phyloP scores from a whole-genome alignment of 2,888 invertebrate genomes.

The Drosophila vallismaia region DNA sequence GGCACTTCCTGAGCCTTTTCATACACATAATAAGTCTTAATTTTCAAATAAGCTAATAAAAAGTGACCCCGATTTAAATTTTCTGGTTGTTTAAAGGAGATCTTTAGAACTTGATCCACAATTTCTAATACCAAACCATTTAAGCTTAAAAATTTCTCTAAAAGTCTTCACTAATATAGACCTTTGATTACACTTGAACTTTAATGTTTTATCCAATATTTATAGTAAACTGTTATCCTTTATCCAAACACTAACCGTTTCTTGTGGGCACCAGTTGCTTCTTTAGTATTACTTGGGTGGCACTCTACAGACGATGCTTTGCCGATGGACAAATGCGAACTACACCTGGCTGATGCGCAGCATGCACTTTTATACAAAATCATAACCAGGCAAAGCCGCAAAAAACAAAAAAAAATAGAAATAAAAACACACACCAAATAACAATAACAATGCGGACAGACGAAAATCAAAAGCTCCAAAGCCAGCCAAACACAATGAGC shows the following conservation, averaged over 20 bases:
- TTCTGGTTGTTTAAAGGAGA: no score
- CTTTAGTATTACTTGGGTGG: conserved; percentile 17
- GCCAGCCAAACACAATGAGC: conserved; percentile 37
- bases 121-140: no score
- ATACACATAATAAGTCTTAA: no score
- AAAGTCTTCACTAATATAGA: not conserved
- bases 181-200: conserved; percentile 1
- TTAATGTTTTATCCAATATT: not conserved
- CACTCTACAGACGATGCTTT: conserved; percentile 54
- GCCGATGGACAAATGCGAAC: conserved; percentile 81
- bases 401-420: conserved; percentile 25
- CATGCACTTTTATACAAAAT: conserved; percentile 82
- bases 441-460: conserved; percentile 39
- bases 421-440: conserved; percentile 34
- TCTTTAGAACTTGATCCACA: not conserved
- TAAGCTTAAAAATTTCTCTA: not conserved
- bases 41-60: no score
- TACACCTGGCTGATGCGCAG: conserved; percentile 73
- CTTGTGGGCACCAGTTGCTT: conserved; percentile 53
- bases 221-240: conserved; percentile 5
- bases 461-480: conserved; percentile 57
- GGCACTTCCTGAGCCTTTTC: no score
- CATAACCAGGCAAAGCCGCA: conserved; percentile 59
- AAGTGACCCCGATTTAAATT: no score
- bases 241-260: conserved; percentile 65